phyloP scores from a whole-genome alignment of 2,113 vertebrate species.

The Silurus glanis region DNA sequence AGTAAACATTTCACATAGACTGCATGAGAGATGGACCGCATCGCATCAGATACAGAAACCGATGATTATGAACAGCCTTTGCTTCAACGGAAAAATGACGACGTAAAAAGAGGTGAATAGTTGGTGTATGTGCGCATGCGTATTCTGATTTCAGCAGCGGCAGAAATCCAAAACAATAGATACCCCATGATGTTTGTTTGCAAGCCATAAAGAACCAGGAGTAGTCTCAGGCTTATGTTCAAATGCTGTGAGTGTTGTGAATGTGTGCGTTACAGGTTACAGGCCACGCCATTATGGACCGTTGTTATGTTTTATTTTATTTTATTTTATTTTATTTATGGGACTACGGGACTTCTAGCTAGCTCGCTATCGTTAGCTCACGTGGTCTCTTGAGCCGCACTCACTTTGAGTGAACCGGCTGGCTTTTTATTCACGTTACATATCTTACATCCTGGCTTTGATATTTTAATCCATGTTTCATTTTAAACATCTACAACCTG shows the following conservation, averaged over 20 bases:
- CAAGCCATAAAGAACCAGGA: not conserved
- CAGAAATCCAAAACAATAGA: not conserved
- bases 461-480: not conserved
- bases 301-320: not conserved
- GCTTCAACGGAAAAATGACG: slow-evolving; percentile 54
- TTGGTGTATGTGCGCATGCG: not conserved
- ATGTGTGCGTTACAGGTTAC: not conserved
- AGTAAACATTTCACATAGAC: slow-evolving; percentile 13
- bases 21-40: slow-evolving; percentile 57
- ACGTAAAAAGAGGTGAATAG: slow-evolving; percentile 60
- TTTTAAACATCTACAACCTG: not conserved
- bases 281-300: not conserved
- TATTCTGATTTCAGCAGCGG: not conserved
- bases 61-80: slow-evolving; percentile 70
- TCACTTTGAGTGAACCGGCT: not conserved
- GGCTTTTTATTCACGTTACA: not conserved
- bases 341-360: not conserved
- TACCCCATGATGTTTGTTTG: not conserved
- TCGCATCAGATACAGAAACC: slow-evolving; percentile 64
- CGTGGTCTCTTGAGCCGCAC: not conserved
- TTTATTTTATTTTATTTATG: too few relatives aligned
- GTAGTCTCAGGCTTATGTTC: not conserved
- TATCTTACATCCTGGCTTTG: not conserved
- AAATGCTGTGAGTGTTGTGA: too few relatives aligned
- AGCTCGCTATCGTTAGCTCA: not conserved